Percentiles rank a stretch among this genome's conserved stretches.
Evolutionary conservation across 1,140 invertebrate species (phyloP).

Genomic region (Euglossa dilemma): DNA sequence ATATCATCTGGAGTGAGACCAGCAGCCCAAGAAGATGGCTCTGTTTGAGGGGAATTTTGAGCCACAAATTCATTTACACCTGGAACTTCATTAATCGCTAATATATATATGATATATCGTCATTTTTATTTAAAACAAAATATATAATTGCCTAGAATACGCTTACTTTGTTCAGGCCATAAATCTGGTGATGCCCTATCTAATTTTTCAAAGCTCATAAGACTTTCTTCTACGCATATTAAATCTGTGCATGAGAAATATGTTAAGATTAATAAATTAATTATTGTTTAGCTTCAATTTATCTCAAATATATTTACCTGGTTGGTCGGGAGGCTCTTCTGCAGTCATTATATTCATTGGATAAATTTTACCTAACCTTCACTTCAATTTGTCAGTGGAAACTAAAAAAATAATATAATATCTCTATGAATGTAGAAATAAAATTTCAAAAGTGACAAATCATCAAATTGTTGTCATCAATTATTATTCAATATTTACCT

Average conservation of each 20-base stretch:
- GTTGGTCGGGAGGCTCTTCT: constrained; percentile 67
- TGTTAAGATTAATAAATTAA: constrained; percentile 4
- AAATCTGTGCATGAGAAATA: constrained; percentile 71
- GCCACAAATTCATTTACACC: constrained; percentile 82
- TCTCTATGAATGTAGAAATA: neutral
- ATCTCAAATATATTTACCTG: constrained; percentile 49
- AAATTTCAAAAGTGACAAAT: neutral
- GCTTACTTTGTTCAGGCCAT: constrained; percentile 96
- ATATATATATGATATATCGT: constrained; percentile 63
- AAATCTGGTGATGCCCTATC: constrained; percentile 95
- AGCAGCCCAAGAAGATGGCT: constrained; percentile 74
- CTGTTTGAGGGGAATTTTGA: constrained; percentile 78
- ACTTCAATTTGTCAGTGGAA: neutral
- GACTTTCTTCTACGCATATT: constrained; percentile 86
- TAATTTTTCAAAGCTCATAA: constrained; percentile 93
- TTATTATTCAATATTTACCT: neutral
- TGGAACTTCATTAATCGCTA: constrained; percentile 81
- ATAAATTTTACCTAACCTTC: neutral
- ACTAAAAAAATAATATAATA: neutral
- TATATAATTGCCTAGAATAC: constrained; percentile 51
- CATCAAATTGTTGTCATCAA: neutral
- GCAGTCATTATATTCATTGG: constrained; percentile 66
- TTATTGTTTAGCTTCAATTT: neutral
- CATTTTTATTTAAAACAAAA: neutral
- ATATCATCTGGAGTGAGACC: constrained; percentile 78